Conservation (phyloP, 2,888 invertebrate species). For the Tillus elongatus region DNA sequence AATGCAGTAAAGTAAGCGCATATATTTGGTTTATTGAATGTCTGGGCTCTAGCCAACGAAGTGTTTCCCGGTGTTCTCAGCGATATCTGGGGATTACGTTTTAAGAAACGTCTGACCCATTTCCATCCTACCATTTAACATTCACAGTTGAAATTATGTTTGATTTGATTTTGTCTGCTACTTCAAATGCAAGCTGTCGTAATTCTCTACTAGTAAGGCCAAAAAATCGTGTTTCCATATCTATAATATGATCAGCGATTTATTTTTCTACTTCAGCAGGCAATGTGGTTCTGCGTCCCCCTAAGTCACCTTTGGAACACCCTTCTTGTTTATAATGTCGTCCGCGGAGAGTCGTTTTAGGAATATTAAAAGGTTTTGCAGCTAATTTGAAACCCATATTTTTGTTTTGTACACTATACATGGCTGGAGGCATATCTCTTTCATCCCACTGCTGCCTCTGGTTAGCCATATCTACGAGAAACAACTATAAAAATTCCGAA, state of each 20-base stretch:
- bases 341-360: slow-evolving; percentile 7
- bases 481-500: too few species aligned
- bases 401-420: slow-evolving; percentile 2
- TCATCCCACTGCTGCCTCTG: slow-evolving; percentile 8
- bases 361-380: slow-evolving; percentile 6
- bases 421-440: background rate
- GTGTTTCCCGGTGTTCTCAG: slow-evolving; percentile 4
- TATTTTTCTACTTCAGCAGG: slow-evolving; percentile 1
- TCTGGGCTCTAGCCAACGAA: slow-evolving; percentile 8
- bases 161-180: slow-evolving; percentile 8
- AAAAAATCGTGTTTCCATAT: slow-evolving; percentile 9
- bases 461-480: slow-evolving; percentile 5
- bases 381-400: slow-evolving; percentile 7
- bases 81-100: slow-evolving; percentile 7
- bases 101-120: slow-evolving; percentile 7
- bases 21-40: slow-evolving; percentile 7
- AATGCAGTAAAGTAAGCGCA: slow-evolving; percentile 7
- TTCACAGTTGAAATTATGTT: slow-evolving; percentile 6
- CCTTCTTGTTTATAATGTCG: slow-evolving; percentile 1
- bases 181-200: slow-evolving; percentile 3
- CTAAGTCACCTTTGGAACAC: slow-evolving; percentile 5
- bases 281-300: slow-evolving; percentile 1
- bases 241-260: slow-evolving; percentile 6
- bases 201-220: slow-evolving; percentile 3
- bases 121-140: slow-evolving; percentile 7